A percentile compares a stretch with the other conserved stretches of the same genome.
These are phyloP conservation scores for Strix uralensis DNA, from an alignment of 2,113 vertebrate species.

Conservation along the genomic window DNA sequence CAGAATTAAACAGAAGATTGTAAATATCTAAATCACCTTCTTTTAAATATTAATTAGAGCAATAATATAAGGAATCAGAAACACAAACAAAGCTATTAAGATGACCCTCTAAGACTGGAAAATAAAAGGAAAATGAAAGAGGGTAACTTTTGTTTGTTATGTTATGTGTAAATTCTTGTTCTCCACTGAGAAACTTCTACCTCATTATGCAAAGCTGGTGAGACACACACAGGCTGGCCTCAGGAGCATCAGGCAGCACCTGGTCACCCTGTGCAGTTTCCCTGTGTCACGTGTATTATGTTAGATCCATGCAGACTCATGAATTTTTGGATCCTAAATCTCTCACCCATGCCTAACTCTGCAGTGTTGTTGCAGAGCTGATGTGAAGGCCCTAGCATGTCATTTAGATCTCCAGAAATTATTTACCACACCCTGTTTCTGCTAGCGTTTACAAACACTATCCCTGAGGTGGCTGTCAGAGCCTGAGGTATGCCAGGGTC, in stretches of 20 bases:
- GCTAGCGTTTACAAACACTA: not conserved
- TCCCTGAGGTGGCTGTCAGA: not conserved
- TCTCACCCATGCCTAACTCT: not conserved
- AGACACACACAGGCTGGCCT: not conserved
- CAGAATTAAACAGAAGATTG: not conserved
- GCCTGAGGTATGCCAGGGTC: not conserved
- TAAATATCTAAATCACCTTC: not conserved
- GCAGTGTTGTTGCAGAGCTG: not conserved
- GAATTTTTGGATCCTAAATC: not conserved
- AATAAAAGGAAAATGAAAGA: not conserved
- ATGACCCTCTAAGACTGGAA: not conserved
- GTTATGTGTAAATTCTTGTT: not conserved
- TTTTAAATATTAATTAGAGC: not conserved
- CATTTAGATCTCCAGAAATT: not conserved
- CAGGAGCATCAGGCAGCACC: not conserved
- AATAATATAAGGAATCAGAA: not conserved
- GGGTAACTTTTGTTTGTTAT: not conserved
- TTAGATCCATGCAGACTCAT: not conserved
- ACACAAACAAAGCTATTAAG: not conserved
- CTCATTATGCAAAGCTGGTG: not conserved
- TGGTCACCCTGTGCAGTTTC: not conserved
- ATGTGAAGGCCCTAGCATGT: not conserved
- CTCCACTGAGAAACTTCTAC: not conserved
- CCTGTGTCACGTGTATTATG: not conserved
- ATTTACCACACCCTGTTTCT: not conserved